phyloP scores from a whole-genome alignment of 2,888 invertebrate genomes.

The Amphipoea lucens region DNA sequence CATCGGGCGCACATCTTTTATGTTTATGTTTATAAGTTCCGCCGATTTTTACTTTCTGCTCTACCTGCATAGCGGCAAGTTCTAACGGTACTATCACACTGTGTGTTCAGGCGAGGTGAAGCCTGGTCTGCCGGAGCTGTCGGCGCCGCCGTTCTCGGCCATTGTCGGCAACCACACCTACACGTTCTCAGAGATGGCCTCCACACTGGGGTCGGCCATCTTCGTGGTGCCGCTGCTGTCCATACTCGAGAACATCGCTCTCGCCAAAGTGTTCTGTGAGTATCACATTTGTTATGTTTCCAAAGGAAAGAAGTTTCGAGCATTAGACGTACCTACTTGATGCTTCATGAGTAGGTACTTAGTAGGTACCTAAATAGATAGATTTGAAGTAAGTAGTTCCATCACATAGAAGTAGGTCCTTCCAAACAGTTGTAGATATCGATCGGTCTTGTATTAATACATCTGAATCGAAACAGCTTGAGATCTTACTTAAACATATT shows the following conservation, averaged over 20 bases:
- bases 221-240: conserved; percentile 96
- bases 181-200: conserved; percentile 92
- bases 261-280: conserved; percentile 96
- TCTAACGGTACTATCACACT: not conserved
- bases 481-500: not conserved
- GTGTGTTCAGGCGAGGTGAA: conserved; percentile 91
- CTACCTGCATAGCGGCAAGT: not conserved
- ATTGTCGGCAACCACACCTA: conserved; percentile 92
- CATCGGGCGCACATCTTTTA: not conserved
- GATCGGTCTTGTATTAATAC: not conserved
- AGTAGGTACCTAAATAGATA: too few species aligned
- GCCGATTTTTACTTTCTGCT: not conserved
- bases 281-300: conserved; percentile 46
- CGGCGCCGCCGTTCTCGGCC: conserved; percentile 92
- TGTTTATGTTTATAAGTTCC: not conserved
- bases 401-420: not conserved
- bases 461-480: not conserved
- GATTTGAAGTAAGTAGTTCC: not conserved
- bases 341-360: not conserved
- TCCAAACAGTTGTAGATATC: too few species aligned
- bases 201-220: conserved; percentile 95
- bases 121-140: conserved; percentile 92
- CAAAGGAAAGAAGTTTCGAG: not conserved
- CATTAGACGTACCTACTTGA: not conserved
- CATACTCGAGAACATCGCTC: conserved; percentile 97